Evolutionary conservation across 2,797 vertebrate genomes (phyloP), one percentile per base, ranked within the genome.

Genomic region (Kryptolebias ocellatus): DNA sequence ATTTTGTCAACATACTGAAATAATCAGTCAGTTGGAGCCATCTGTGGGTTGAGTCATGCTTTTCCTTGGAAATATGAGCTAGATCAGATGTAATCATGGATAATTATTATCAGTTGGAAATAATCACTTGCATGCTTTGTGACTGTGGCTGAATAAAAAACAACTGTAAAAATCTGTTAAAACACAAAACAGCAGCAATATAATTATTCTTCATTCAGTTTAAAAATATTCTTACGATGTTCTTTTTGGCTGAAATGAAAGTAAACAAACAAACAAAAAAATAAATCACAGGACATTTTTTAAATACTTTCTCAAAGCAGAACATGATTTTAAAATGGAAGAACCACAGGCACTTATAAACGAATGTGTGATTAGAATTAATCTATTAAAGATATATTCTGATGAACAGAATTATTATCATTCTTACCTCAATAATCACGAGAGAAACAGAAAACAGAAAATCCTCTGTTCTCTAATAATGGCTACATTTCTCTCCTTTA

Each of bases 381-480:
- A 51, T 74, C 65, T 74, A 73, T 71, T 85, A 68, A 82, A 74
- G 37, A 56, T 66, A 44, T 56, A 53, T 76, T 50, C 45, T 70
- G 72, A 80, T 84, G 68, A 87, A 76, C 61, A 67, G 51, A 64
- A 47, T 53, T 66, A 85, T 76, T 83, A 64, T 65, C 65, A 67
- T 24, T 68, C 66, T 46, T 64, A 83, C 69, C 62, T 76, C 59
- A 62, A 79, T 53, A 60, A 73, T 68, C 71, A 76, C 54, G 70
- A 75, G 78, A 78, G 72, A 70, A 86, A 83, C 53, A 72, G 34
- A 37, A 78, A 78, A 92, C 82, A 92, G 74, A 90, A 90, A 85
- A 83, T 85, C 77, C 79, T 87, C 83, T 90, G 86, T 93, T 84
- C 81, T 74, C 76, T 85, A 82, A 89, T 86, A 90, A 87, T 80